Base-by-base conservation (phyloP, 2,888 invertebrate species). In the Campopleginae sp. region DNA sequence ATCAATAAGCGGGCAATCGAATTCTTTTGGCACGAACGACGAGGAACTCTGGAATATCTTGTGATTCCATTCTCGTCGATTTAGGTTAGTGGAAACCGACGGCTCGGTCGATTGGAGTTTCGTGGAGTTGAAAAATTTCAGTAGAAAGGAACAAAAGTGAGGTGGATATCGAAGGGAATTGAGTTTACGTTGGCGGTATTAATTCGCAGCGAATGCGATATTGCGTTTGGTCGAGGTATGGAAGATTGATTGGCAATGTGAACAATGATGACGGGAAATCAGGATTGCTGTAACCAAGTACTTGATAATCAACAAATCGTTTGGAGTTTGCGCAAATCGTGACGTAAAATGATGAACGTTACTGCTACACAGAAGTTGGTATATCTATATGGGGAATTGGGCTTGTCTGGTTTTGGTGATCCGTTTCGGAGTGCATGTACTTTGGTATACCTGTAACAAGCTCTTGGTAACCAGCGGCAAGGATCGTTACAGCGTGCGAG, bases 401-500 rank as follows among this genome's bases (percentile, higher is more conserved):
- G 17, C 31, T 76, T 80, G 46, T 54, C 46, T 48, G 51, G 51
- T 77, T 70, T 46, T 23, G 66, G 63, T 65, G 70, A 44, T 78
- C 48, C 5, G 65, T 19, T 48, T 70, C 48, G 42, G 42, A 46
- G 42, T 27, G 2, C 46, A 51, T 14, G 27, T 58, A 48, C 46
- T 48, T 66, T 42, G 72, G 51, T 65, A 80, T 63, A 77, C 44
- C 66, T 72, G 80, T 74, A 54, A 80, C 74, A 74, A 48, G 65
- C 38, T 65, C 46, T 66, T 65, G 66, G 31, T 74, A 19, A 31
- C 31, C 72, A 31, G 46, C 17, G 38, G 65, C 31, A 38, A 51
- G 72, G 54, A 65, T 48, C 48, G 33, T 61, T 23, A 54, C 27
- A 66, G 54, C n/a, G 54, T 23, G 42, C 10, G 8, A 23, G 71